Evolutionary conservation across 1,140 invertebrate species (phyloP).

Genomic region (Gyrodactylus bullatarudis): DNA sequence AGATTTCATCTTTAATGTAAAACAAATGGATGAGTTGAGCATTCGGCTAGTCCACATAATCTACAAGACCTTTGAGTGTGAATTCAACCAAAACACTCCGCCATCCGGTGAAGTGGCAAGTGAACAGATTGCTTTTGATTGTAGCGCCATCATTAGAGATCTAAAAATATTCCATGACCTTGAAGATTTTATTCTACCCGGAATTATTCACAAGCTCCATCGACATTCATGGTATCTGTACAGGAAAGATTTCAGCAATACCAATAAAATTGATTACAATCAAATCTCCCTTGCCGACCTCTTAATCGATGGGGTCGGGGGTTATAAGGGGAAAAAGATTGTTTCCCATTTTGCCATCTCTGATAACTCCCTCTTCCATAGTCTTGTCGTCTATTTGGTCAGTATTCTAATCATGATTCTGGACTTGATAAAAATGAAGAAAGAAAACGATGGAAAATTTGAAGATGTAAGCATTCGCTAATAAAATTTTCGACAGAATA

Average conservation of each 20-base stretch:
- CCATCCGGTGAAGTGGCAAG: too few relatives aligned
- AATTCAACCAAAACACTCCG: too few relatives aligned
- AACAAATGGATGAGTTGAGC: not conserved
- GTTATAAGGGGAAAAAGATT: not conserved
- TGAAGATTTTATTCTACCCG: not conserved
- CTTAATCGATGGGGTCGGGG: not conserved
- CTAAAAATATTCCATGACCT: not conserved
- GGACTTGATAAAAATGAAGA: too few relatives aligned
- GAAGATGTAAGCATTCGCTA: too few relatives aligned
- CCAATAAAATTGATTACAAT: not conserved
- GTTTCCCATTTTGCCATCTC: not conserved
- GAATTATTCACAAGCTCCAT: not conserved
- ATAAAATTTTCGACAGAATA: too few relatives aligned
- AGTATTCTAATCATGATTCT: not conserved
- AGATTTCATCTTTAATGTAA: not conserved
- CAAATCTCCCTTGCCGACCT: not conserved
- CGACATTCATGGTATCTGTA: not conserved
- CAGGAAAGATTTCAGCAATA: too few relatives aligned
- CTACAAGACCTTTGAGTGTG: not conserved
- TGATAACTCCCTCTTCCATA: not conserved
- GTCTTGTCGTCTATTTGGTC: not conserved
- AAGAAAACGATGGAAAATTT: too few relatives aligned
- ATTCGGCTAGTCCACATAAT: not conserved
- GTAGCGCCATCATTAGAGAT: not conserved
- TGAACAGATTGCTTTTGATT: not conserved